Evolutionary conservation across 2,888 invertebrate species (phyloP), one percentile per base, ranked within the genome.

Genomic region (Tineola bisselliella): DNA sequence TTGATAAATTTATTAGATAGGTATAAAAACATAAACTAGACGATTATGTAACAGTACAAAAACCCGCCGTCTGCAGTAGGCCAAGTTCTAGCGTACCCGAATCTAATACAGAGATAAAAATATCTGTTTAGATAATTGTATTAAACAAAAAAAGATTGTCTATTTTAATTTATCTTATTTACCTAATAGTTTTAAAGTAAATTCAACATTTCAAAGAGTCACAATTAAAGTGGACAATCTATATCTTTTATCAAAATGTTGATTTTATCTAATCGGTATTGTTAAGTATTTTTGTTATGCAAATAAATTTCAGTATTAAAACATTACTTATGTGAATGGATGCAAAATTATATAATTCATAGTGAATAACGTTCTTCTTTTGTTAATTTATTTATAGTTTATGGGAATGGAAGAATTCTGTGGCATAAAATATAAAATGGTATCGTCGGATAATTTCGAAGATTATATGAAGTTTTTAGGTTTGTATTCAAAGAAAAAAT

Each of bases 381-480:
- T 15, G 15, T 48, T 48, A 17, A 48, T 48, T 48, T 6, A 38
- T 6, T 38, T 38, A 25, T 63, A 68, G 4, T 25, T 25, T 25
- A 25, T 25, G 6, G 25, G 63, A n/a, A 83, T 84, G 81, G 82
- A 83, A 44, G 71, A 76, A 19, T 81, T 70, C 66, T 66, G 78
- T 1, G 79, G 74, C 3, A 76, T 74, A 63, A 65, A 67, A 31
- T 73, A 72, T 57, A 65, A 69, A n/a, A 60, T 69, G 62, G 66
- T 67, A 3, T 64, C 63, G 12, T 67, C 70, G 0, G 74, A 77
- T 57, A 66, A 77, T 48, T 75, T 76, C 25, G 75, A 77, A 6
- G 69, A 73, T 5, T 70, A 73, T 61, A 64, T 77, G 15, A 62
- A 44, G 19, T 71, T 66, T 63, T 64, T 77, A 19, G 78, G 78